These are phyloP conservation scores for Episyrphus balteatus DNA, from an alignment of 1,140 invertebrate genomes.

Conservation along the genomic window DNA sequence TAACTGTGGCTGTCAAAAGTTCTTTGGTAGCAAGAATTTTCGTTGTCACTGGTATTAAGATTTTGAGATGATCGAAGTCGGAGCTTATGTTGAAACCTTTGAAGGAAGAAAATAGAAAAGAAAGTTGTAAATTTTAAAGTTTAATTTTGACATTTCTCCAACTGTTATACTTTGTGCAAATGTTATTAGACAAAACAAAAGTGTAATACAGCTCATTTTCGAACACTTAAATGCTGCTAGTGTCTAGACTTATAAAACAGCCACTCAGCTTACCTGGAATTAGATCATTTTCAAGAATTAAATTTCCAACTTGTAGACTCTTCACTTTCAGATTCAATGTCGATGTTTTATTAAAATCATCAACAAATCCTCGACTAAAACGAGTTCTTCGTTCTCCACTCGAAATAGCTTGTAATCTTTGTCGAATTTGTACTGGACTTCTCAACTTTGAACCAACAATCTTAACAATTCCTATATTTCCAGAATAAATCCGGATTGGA, in stretches of 20 bases:
- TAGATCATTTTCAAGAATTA: slow-evolving; percentile 18
- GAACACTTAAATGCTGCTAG: slow-evolving; percentile 8
- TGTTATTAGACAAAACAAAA: neutral
- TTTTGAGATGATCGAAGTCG: neutral
- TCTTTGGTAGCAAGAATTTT: neutral
- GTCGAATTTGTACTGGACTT: slow-evolving; percentile 17
- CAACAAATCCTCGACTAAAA: slow-evolving; percentile 15
- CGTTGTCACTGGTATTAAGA: slow-evolving; percentile 9
- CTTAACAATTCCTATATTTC: slow-evolving; percentile 11
- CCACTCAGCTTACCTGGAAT: slow-evolving; percentile 16
- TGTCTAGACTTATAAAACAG: slow-evolving; percentile 10
- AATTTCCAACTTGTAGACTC: slow-evolving; percentile 18
- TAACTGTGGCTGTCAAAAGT: neutral
- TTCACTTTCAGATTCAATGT: slow-evolving; percentile 8
- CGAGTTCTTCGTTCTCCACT: slow-evolving; percentile 5
- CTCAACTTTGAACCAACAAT: slow-evolving; percentile 10
- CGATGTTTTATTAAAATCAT: neutral
- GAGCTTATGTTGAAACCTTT: too few species aligned
- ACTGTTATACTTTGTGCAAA: neutral
- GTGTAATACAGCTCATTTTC: neutral
- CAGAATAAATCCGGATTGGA: neutral
- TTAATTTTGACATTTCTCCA: neutral
- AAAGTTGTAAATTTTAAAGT: too few species aligned
- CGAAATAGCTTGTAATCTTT: slow-evolving; percentile 9
- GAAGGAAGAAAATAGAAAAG: too few species aligned